phyloP scores from a whole-genome alignment of 2,113 vertebrate genomes.

The Cyanocitta stelleri region DNA sequence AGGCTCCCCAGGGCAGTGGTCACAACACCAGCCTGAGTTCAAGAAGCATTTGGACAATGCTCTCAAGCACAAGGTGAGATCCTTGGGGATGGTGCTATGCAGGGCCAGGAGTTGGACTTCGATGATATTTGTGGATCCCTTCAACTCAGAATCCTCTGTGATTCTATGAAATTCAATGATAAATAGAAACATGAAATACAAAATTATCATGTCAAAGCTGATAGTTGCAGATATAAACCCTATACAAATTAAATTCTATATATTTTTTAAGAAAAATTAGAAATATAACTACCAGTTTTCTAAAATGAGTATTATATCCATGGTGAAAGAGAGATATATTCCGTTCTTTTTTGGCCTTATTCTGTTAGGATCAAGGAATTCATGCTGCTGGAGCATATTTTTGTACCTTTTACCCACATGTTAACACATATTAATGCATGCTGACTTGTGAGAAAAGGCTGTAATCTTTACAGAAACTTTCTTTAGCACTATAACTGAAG shows the following conservation, averaged over 20 bases:
- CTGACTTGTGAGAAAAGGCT: not conserved
- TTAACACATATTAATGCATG: not conserved
- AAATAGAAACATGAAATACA: not conserved
- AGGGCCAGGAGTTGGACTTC: not conserved
- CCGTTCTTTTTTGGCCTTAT: not conserved
- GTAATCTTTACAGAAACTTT: not conserved
- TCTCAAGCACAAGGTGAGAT: not conserved
- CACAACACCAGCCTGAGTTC: not conserved
- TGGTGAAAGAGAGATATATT: accelerated
- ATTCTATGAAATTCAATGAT: not conserved
- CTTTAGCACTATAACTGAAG: not conserved
- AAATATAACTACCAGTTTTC: not conserved
- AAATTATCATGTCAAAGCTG: not conserved
- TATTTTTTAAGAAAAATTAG: not conserved
- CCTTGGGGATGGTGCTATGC: no score
- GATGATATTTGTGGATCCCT: not conserved
- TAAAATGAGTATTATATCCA: not conserved
- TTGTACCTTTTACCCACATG: not conserved
- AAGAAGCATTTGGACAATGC: not conserved
- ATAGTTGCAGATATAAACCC: not conserved
- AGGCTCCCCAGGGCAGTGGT: not conserved
- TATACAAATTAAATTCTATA: not conserved
- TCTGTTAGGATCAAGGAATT: not conserved
- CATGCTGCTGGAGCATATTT: not conserved
- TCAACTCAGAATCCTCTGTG: not conserved